Evolutionary conservation across 2,888 invertebrate genomes (phyloP).

Genomic region (Ctena decussata): DNA sequence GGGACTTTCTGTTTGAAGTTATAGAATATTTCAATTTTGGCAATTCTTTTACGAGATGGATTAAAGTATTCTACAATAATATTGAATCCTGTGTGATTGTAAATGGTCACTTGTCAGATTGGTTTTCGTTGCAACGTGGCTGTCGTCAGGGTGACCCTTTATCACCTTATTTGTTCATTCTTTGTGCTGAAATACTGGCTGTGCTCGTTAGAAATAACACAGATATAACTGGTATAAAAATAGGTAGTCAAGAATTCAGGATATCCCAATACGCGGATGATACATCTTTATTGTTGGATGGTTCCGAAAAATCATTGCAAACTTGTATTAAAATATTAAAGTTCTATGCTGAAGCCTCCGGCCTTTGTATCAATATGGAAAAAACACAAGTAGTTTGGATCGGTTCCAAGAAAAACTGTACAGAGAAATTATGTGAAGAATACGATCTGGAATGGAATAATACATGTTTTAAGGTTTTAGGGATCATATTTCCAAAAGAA

Average conservation of each 20-base stretch:
- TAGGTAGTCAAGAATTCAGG: not conserved
- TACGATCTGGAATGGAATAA: too few relatives aligned
- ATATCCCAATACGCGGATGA: not conserved
- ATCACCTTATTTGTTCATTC: not conserved
- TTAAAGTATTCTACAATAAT: not conserved
- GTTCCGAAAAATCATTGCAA: too few relatives aligned
- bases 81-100: not conserved
- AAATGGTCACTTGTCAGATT: not conserved
- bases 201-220: not conserved
- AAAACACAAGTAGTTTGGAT: too few relatives aligned
- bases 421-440: too few relatives aligned
- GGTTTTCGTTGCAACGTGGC: not conserved
- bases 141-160: not conserved
- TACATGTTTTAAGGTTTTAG: too few relatives aligned
- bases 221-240: not conserved
- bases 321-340: too few relatives aligned
- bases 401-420: too few relatives aligned
- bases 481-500: too few relatives aligned
- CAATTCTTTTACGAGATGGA: not conserved
- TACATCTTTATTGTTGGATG: not conserved
- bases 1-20: too few relatives aligned
- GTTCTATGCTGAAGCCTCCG: too few relatives aligned
- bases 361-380: too few relatives aligned
- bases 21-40: not conserved
- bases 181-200: not conserved